Evolutionary conservation across 2,888 invertebrate genomes (phyloP), one percentile per base, ranked within the genome.

Genomic region (Spisula subtruncata): DNA sequence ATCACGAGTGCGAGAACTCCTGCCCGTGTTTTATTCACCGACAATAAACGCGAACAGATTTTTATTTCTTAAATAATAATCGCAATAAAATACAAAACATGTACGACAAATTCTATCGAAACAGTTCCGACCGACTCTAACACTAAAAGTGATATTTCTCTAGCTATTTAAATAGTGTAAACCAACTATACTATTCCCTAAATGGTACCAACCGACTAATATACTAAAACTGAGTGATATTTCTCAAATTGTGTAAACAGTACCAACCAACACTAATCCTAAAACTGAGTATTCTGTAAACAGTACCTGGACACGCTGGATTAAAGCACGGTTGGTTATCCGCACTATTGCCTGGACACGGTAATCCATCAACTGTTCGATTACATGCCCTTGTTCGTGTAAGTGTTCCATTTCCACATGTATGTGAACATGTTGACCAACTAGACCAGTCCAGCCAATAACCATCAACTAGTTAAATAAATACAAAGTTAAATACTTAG

Each of bases 391-490:
- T 71, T 51, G 48, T 51, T 54, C 54, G 4, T 20, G 29, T 25
- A 2, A 46, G 14, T 41, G 46, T 20, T 18, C 81, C 81, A 25
- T 81, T n/a, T n/a, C 51, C 51, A 48, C 81, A 81, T 16, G 48
- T 81, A 29, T 51, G n/a, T 20, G 48, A 48, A 54, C 81, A 81
- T 12, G 8, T 32, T 16, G 81, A 46, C 81, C 81, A 81, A 18
- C 29, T 46, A 10, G 81, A 81, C 81, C 81, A 81, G 29, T 14
- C 20, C 10, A 54, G 54, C 81, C 81, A 81, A 29, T 54, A n/a
- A 25, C 81, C 81, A 25, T 81, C 81, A n/a, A 48, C 81, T 81
- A 41, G 2, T 41, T 41, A 41, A 41, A 41, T 41, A 8, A 41
- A 20, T 1, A 56, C 2, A 56, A 20, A 2, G 20, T 20, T 6